These are phyloP conservation scores for Oscheius myriophilus DNA, from an alignment of 2,888 invertebrate genomes.

Conservation along the genomic window DNA sequence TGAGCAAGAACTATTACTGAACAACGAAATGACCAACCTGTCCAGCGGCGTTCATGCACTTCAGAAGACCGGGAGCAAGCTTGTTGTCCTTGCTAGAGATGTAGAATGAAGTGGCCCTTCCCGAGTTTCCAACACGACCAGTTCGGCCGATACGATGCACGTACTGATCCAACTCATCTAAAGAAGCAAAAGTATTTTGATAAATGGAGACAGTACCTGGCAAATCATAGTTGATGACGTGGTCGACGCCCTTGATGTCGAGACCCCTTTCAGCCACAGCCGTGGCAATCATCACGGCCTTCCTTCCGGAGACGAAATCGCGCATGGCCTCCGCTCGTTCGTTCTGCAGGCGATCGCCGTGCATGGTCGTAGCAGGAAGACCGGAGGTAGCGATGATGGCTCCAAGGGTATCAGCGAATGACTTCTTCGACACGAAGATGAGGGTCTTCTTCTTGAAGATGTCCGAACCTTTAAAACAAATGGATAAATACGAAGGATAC, in stretches of 20 bases:
- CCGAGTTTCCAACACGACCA: constrained; percentile 74
- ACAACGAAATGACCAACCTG: constrained; percentile 8
- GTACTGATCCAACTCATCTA: constrained; percentile 74
- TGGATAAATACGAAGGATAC: too few species aligned
- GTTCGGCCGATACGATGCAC: constrained; percentile 74
- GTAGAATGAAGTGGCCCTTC: constrained; percentile 74
- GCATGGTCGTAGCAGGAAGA: constrained; percentile 77
- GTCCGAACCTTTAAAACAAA: constrained; percentile 34
- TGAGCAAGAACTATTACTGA: neutral
- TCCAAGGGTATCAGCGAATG: constrained; percentile 87
- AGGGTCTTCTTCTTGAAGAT: constrained; percentile 72
- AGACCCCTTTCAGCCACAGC: constrained; percentile 89
- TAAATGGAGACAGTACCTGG: neutral
- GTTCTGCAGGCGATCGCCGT: constrained; percentile 74
- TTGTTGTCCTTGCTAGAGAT: constrained; percentile 73
- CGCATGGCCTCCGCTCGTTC: constrained; percentile 79
- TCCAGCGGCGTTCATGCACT: constrained; percentile 4
- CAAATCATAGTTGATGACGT: constrained; percentile 73
- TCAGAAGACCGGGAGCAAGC: constrained; percentile 11
- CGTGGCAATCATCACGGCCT: constrained; percentile 82
- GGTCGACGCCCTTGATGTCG: constrained; percentile 72
- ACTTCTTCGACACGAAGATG: constrained; percentile 78
- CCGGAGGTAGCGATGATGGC: constrained; percentile 82
- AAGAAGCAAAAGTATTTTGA: neutral
- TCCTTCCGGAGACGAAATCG: constrained; percentile 77